These are phyloP conservation scores for Coregonus ussuriensis DNA, from an alignment of 2,797 vertebrate genomes.

Conservation along the genomic window DNA sequence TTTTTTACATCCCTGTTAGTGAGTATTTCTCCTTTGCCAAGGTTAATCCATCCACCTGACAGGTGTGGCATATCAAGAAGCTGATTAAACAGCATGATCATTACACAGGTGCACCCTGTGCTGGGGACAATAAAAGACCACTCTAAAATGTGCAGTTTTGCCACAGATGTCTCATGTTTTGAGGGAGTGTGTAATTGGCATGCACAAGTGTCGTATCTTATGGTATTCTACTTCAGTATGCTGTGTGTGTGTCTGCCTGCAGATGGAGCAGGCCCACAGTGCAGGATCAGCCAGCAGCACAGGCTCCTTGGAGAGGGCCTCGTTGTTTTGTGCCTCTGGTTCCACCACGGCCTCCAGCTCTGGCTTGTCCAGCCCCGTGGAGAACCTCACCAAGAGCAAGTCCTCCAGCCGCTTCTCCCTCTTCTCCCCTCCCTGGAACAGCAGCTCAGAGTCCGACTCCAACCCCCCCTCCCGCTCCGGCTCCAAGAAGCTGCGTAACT, in stretches of 20 bases:
- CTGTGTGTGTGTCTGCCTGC: conserved; percentile 34
- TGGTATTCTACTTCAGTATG: conserved; percentile 1
- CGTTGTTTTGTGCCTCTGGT: conserved; percentile 75
- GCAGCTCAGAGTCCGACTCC: conserved; percentile 77
- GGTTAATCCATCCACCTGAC: no score
- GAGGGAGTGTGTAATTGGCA: no score
- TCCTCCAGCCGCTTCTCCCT: conserved; percentile 77
- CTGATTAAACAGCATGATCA: no score
- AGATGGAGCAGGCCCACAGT: conserved; percentile 83
- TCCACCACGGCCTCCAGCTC: conserved; percentile 62
- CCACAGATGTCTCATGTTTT: no score
- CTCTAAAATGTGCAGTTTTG: no score
- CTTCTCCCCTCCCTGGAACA: conserved; percentile 74
- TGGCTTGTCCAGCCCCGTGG: conserved; percentile 66
- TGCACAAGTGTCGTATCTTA: not conserved
- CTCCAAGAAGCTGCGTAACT: conserved; percentile 76
- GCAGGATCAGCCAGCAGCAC: conserved; percentile 74
- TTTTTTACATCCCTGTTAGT: no score
- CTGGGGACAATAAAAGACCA: no score
- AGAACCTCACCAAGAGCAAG: conserved; percentile 73
- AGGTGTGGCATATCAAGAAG: no score
- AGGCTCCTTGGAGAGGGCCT: conserved; percentile 71
- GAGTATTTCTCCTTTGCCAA: no score
- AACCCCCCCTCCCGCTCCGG: conserved; percentile 68
- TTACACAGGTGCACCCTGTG: no score